Conservation (phyloP, 2,888 invertebrate species). For the Elysia crispata region DNA sequence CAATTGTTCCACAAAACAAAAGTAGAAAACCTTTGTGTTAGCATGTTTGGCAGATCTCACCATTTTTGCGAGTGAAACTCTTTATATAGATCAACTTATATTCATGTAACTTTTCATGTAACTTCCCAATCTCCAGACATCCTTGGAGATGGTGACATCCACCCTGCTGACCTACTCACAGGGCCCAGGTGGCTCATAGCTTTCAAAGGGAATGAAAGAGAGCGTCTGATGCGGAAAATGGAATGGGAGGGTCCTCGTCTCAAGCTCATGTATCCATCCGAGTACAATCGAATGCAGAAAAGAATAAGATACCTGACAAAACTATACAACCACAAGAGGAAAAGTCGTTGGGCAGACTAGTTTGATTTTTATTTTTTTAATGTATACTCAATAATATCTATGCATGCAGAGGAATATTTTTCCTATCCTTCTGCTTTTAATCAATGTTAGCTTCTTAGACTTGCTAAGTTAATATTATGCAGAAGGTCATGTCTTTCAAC, state of each 20-base stretch:
- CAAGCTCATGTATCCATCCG: constrained; percentile 64
- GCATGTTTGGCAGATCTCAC: no score
- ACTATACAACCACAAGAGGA: constrained; percentile 63
- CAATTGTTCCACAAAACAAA: no score
- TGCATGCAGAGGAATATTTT: no score
- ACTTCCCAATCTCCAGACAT: constrained; percentile 82
- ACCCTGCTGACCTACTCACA: constrained; percentile 89
- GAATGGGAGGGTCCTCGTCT: constrained; percentile 65
- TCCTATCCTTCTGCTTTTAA: no score
- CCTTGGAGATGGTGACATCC: constrained; percentile 88
- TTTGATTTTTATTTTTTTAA: no score
- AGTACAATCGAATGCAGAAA: constrained; percentile 67
- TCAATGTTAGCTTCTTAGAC: no score
- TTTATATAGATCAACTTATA: no score
- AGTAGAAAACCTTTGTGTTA: no score
- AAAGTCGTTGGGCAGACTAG: not conserved
- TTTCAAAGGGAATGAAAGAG: constrained; percentile 88
- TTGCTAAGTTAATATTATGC: no score
- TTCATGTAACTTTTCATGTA: not conserved
- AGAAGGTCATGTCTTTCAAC: no score
- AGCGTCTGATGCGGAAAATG: constrained; percentile 67
- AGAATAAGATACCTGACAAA: constrained; percentile 70
- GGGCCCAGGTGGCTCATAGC: constrained; percentile 94
- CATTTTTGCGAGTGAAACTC: no score
- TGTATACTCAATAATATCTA: no score